Evolutionary conservation across 2,888 invertebrate genomes (phyloP), one percentile per base, ranked within the genome.

Genomic region (Perithous albicinctus): DNA sequence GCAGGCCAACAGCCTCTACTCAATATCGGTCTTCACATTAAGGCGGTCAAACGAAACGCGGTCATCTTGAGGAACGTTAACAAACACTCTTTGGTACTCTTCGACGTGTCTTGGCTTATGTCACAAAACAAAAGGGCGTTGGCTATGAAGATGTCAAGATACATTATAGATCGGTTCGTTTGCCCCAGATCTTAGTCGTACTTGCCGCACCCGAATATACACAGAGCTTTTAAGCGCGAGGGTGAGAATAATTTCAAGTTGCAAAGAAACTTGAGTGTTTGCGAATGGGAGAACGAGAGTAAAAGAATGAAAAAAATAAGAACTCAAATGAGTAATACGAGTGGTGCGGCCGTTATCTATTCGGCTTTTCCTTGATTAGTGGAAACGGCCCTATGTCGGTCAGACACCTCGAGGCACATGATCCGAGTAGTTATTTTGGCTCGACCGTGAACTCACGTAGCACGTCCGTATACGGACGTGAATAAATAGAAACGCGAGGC

Each of bases 361-460:
- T 23, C 51, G 51, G 8, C 66, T 18, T 74, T 63, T 63, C 20
- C 15, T 51, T 41, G 32, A 80, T 64, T 54, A 63, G 63, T 41
- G 48, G 35, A 80, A 80, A 41, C n/a, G 29, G 46, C 70, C 20
- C 5, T 51, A 64, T 46, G 29, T 66, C 18, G 63, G 63, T 66
- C 75, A 76, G 75, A 66, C 76, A 70, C 59, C 59, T 66, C 29
- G 38, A 41, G 51, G 32, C 18, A 54, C 41, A 29, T n/a, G 35
- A 12, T 20, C n/a, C 38, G 6, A 4, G 56, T 29, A 26, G 46
- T 59, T 76, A 75, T 80, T 80, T 75, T 56, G 75, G 75, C 75
- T 41, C 59, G 70, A 38, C 70, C 80, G 70, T 80, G 80, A 80
- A 80, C 75, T 64, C 75, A 41, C 54, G 20, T 32, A 0, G 59